phyloP scores from a whole-genome alignment of 2,888 invertebrate genomes.

The Plebejus anna region DNA sequence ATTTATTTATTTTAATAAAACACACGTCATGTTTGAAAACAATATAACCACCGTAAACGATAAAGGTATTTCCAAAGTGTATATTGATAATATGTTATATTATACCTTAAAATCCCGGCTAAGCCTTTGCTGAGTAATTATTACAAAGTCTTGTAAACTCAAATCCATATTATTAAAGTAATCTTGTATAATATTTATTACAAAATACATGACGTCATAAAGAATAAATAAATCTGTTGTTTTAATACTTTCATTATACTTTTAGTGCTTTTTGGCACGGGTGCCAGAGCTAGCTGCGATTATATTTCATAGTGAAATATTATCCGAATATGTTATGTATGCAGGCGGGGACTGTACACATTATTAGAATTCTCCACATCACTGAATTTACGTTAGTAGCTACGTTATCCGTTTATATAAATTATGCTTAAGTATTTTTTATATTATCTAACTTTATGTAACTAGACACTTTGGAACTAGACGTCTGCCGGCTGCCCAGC shows the following conservation, averaged over 20 bases:
- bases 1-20: no score
- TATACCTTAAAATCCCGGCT: no score
- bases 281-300: slow-evolving; percentile 18
- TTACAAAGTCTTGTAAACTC: no score
- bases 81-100: no score
- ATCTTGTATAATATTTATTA: background rate
- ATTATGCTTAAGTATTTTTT: background rate
- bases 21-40: no score
- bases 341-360: slow-evolving; percentile 5
- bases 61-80: no score
- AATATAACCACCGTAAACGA: no score
- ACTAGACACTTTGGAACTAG: background rate
- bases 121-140: no score
- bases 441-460: background rate
- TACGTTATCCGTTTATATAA: background rate
- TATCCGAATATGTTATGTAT: slow-evolving; percentile 18
- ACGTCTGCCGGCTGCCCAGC: no score
- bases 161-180: background rate
- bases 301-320: slow-evolving; percentile 26
- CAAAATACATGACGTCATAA: background rate
- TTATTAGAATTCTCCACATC: slow-evolving; percentile 17
- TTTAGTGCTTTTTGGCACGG: slow-evolving; percentile 20
- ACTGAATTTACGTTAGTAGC: background rate
- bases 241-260: slow-evolving; percentile 25
- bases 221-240: slow-evolving; percentile 14